A percentile compares a stretch with the other conserved stretches of the same genome.
These are phyloP conservation scores for Euplagia quadripunctaria DNA, from an alignment of 2,888 invertebrate species.

Conservation along the genomic window DNA sequence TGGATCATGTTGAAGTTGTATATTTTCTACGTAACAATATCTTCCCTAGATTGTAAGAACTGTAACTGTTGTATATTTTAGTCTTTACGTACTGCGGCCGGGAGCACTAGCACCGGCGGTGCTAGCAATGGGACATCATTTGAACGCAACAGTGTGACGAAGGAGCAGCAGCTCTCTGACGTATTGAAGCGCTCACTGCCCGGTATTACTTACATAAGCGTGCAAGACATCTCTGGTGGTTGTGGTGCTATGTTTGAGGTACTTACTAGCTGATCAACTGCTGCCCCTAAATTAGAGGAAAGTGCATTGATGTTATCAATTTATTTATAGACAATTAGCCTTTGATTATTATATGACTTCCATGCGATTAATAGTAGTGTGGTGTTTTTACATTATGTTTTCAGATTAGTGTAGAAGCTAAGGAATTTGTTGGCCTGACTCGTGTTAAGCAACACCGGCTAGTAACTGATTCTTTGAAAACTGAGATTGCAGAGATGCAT, in stretches of 20 bases:
- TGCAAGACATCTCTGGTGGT: slow-evolving; percentile 92
- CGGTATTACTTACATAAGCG: slow-evolving; percentile 88
- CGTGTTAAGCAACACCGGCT: slow-evolving; percentile 92
- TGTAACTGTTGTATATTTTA: slow-evolving; percentile 32
- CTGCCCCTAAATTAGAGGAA: background rate
- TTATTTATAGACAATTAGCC: no score
- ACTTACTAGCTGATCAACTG: background rate
- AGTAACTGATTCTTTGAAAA: slow-evolving; percentile 91
- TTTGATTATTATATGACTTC: no score
- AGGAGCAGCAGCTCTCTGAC: slow-evolving; percentile 75
- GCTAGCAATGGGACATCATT: slow-evolving; percentile 61
- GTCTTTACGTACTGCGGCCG: slow-evolving; percentile 57
- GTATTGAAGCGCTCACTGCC: slow-evolving; percentile 84
- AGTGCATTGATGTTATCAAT: no score
- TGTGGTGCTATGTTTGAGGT: slow-evolving; percentile 95
- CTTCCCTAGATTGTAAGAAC: background rate
- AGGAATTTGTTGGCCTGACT: slow-evolving; percentile 90
- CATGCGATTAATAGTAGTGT: background rate
- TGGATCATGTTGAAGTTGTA: background rate
- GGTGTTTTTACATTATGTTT: slow-evolving; percentile 14
- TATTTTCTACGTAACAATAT: background rate
- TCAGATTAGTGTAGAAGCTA: slow-evolving; percentile 88
- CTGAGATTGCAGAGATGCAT: slow-evolving; percentile 94
- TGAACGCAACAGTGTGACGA: slow-evolving; percentile 71
- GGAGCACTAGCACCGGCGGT: slow-evolving; percentile 46